Base-by-base conservation (phyloP, 2,888 invertebrate genomes). In the Drosophila mettleri region DNA sequence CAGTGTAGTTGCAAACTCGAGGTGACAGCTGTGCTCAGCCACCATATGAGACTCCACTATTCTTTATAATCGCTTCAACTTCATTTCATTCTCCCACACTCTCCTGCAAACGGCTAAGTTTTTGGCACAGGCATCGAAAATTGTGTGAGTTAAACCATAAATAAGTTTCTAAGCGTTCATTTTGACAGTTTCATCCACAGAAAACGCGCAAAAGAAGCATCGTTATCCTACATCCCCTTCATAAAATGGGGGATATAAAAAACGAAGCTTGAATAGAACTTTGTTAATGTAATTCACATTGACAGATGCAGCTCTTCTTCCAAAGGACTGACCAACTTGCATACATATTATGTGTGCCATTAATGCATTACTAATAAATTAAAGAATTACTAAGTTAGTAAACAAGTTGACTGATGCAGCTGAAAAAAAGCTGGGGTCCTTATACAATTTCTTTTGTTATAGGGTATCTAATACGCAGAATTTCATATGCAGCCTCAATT, bases 151-250 rank as follows among this genome's bases (percentile, higher is more conserved):
- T 76, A 71, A 79, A 75, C 89, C 74, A 86, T 86, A 86, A 86
- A 86, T 86, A 86, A 77, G 87, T 81, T 86, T 79, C 78, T 87
- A 86, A 89, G 74, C 88, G 88, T 77, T 84, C 76, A 69, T 88
- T 89, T 86, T 86, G 86, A 89, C 86, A 81, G 80, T 75, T 79
- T 73, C 86, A 81, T 76, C 78, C 75, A 70, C 74, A 60, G 55
- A 45, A 60, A 77, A 57, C 49, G 60, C 59, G 61, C 46, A 67
- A 6, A 39, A 60, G 20, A 33, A 29, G 53, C 48, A 58, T 34
- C 55, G 60, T 57, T 46, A 61, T 20, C 31, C 9, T 8, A 24
- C 16, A 58, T 31, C 31, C 49, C 12, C 16, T 49, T 48, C 2
- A n/a, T 24, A 20, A 39, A 24, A 8, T 48, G 46, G 3, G 18